Conservation (phyloP, 2,113 vertebrate species). For the Falco punctatus region DNA sequence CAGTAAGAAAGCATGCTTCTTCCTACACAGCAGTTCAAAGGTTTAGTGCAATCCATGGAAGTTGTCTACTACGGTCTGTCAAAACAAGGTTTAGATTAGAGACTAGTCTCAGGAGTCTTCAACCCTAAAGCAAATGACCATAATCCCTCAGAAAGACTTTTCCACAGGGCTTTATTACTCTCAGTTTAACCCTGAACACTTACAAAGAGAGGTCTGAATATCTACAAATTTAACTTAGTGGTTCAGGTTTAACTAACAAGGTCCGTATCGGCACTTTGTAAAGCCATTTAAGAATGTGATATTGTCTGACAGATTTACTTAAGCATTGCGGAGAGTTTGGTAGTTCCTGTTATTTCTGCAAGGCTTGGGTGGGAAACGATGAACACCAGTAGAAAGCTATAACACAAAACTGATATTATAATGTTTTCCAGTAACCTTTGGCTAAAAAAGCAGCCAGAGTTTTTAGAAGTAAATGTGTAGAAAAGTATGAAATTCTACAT, state of each 20-base stretch:
- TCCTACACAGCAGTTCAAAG: not conserved
- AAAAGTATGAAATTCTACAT: not conserved
- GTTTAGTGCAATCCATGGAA: not conserved
- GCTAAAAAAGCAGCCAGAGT: not conserved
- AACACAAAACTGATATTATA: not conserved
- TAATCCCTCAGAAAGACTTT: not conserved
- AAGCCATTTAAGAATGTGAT: not conserved
- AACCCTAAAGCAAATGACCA: not conserved
- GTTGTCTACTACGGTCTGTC: not conserved
- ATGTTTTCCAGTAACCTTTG: not conserved
- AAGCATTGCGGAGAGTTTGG: not conserved
- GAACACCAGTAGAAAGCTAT: not conserved
- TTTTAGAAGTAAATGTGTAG: not conserved
- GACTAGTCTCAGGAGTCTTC: not conserved
- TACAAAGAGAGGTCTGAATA: not conserved
- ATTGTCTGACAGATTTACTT: not conserved
- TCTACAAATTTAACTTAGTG: not conserved
- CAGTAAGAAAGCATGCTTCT: not conserved
- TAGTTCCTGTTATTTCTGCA: not conserved
- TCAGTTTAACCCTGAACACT: not conserved
- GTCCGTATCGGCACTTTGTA: not conserved
- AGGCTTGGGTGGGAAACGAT: not conserved
- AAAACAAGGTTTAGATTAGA: not conserved
- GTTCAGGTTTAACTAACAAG: not conserved
- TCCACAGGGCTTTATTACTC: not conserved